Evolutionary conservation across 1,140 invertebrate species (phyloP).

Genomic region (Drosophila leontia): DNA sequence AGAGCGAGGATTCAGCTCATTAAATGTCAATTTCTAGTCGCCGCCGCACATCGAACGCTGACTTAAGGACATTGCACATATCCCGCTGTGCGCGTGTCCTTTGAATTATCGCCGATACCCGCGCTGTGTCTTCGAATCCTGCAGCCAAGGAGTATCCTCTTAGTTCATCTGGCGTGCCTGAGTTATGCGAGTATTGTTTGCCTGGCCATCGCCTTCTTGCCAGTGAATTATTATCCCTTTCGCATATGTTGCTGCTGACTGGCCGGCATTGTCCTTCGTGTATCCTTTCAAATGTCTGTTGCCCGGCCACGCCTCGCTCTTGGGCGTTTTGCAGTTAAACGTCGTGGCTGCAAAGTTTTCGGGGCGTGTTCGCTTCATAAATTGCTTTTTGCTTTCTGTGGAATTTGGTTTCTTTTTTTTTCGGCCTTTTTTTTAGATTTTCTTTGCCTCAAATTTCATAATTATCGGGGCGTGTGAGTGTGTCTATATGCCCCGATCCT

Average conservation of each 20-base stretch:
- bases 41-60: constrained; percentile 46
- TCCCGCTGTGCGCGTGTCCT: constrained; percentile 56
- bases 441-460: constrained; percentile 53
- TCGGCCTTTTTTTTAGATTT: constrained; percentile 45
- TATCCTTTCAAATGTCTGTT: constrained; percentile 58
- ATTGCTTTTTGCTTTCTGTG: constrained; percentile 60
- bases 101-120: constrained; percentile 47
- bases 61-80: constrained; percentile 36
- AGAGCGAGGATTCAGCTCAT: constrained; percentile 35
- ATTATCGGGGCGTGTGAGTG: constrained; percentile 47
- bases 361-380: constrained; percentile 58
- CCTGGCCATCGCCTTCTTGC: constrained; percentile 34
- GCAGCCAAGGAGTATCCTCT: constrained; percentile 22
- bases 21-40: constrained; percentile 57
- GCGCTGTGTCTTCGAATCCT: constrained; percentile 13
- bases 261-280: constrained; percentile 46
- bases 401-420: constrained; percentile 47
- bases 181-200: constrained; percentile 47
- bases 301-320: constrained; percentile 36
- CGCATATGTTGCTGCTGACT: constrained; percentile 47
- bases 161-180: constrained; percentile 53
- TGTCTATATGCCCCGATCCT: constrained; percentile 8
- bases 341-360: constrained; percentile 49
- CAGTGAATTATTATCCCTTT: constrained; percentile 64
- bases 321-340: constrained; percentile 62